A percentile compares a stretch with the other conserved stretches of the same genome.
These are phyloP conservation scores for Ammospiza caudacuta DNA, from an alignment of 2,113 vertebrate genomes.

Conservation along the genomic window DNA sequence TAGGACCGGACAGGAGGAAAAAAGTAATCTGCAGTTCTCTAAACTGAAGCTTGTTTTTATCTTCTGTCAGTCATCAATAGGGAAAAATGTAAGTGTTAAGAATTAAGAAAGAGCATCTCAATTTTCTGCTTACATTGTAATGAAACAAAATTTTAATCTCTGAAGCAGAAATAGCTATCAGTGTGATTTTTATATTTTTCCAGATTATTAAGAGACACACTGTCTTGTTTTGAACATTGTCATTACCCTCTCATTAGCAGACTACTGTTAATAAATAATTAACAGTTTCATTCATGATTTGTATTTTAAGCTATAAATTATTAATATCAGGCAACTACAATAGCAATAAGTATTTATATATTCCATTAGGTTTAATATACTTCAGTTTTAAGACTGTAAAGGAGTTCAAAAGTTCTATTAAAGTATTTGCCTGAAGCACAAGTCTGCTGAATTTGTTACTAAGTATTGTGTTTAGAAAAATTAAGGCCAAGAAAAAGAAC, in stretches of 20 bases:
- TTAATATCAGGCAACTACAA: background rate
- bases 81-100: background rate
- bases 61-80: background rate
- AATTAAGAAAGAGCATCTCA: background rate
- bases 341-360: background rate
- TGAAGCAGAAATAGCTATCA: background rate
- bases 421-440: background rate
- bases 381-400: background rate
- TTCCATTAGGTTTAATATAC: background rate
- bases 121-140: background rate
- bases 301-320: background rate
- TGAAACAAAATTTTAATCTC: background rate
- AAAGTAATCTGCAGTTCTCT: background rate
- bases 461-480: background rate
- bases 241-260: background rate
- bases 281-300: background rate
- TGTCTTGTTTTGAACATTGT: background rate
- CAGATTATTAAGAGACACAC: background rate
- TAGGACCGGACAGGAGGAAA: background rate
- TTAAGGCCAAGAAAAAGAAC: background rate
- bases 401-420: background rate
- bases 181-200: background rate
- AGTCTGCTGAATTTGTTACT: background rate
- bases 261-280: conserved; percentile 3
- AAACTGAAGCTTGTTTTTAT: background rate